Conservation (phyloP, 2,797 vertebrate species). For the Chiroxiphia lanceolata region DNA sequence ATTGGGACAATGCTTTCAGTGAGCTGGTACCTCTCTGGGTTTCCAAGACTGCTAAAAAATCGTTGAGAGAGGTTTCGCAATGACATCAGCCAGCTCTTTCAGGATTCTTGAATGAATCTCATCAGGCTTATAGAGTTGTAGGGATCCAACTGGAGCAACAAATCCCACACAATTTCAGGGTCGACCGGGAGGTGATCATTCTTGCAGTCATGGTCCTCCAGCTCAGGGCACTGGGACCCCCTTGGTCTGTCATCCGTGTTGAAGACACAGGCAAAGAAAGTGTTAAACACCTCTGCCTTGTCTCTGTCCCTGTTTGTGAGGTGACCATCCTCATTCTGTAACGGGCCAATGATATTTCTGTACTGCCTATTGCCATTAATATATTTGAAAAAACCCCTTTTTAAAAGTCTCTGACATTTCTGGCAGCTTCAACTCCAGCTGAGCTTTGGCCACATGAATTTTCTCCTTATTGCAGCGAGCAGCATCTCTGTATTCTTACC, state of each 20-base stretch:
- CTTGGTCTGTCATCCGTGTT: background rate
- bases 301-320: background rate
- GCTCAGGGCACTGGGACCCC: background rate
- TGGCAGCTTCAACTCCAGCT: background rate
- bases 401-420: background rate
- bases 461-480: background rate
- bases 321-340: background rate
- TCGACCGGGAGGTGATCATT: background rate
- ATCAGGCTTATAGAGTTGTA: background rate
- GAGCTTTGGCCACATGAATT: background rate
- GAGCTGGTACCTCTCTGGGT: background rate
- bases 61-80: background rate
- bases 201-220: background rate
- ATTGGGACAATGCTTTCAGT: background rate
- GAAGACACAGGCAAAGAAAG: background rate
- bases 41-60: background rate
- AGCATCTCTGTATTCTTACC: background rate
- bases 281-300: background rate
- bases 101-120: background rate
- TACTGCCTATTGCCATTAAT: background rate
- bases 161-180: background rate
- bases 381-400: background rate
- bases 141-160: background rate
- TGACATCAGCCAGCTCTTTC: background rate
- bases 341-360: background rate